Evolutionary conservation across 2,797 vertebrate species (phyloP), one percentile per base, ranked within the genome.

Genomic region (Channallabes apus): DNA sequence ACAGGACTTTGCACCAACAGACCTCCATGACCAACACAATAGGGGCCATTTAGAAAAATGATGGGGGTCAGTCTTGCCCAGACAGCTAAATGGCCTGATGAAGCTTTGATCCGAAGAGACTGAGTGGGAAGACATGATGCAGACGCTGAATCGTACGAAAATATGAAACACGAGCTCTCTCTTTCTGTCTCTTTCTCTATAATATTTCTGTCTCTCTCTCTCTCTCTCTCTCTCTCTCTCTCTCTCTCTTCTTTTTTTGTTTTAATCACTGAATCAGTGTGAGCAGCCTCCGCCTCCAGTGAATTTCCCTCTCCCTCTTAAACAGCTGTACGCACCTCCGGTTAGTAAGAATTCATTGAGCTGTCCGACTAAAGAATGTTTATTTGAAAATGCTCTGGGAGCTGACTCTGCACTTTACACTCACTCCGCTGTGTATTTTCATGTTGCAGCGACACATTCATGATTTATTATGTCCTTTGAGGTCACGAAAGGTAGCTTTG

Each of bases 1-100:
- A 92, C 91, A 88, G 88, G 84, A 89, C 88, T 88, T 84, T 91
- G 89, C 88, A 82, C 86, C 91, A 91, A 92, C 91, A 86, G 89
- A 91, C 91, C 92, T 91, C 90, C 90, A 92, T 91, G 87, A 79
- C 87, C 84, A 84, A 90, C 88, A 92, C 91, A 92, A 93, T 90
- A 88, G 88, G 91, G 85, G 73, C 89, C 86, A 91, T 94, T 93
- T 91, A 91, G 92, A 91, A 87, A 84, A 90, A 87, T 88, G 80
- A 88, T 90, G 46, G 65, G 58, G 87, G 51, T 87, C 87, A 75
- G 82, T 87, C 84, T 86, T 89, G 89, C 88, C 87, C 87, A 89
- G 86, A 89, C 82, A 62, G 78, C 87, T 90, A 86, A 90, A 90
- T 89, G 84, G 87, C 77, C 78, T 68, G 73, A 80, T 89, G 22